Evolutionary conservation across 2,113 vertebrate genomes (phyloP).

Genomic region (Zosterops pallidus): DNA sequence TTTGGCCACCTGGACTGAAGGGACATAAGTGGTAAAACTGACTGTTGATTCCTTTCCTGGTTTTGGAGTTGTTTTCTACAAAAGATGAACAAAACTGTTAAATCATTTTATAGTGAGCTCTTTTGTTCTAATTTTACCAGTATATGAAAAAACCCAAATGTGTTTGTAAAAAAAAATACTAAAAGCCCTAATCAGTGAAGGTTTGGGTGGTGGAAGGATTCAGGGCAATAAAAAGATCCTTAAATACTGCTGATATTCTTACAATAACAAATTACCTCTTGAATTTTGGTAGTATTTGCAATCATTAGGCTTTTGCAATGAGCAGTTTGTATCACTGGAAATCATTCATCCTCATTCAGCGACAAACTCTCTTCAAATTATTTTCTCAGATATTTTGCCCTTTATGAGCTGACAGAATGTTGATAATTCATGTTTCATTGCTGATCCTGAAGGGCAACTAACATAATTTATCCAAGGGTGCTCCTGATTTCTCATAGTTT

Average conservation of each 20-base stretch:
- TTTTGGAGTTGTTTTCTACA: neutral
- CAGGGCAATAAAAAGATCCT: neutral
- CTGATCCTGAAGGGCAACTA: slow-evolving; percentile 11
- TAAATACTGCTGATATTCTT: neutral
- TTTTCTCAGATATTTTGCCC: slow-evolving; percentile 3
- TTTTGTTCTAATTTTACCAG: neutral
- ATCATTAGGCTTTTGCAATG: neutral
- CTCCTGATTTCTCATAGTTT: neutral
- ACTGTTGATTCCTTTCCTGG: neutral
- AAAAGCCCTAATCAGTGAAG: neutral
- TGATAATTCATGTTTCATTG: neutral
- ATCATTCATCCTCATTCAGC: neutral
- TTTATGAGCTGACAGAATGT: slow-evolving; percentile 26
- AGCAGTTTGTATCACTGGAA: neutral
- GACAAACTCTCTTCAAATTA: neutral
- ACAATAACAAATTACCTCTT: neutral
- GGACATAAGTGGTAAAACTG: neutral
- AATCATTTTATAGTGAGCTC: neutral
- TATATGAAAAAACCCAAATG: neutral
- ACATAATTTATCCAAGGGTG: neutral
- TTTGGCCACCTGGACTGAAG: neutral
- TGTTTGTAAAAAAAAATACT: neutral
- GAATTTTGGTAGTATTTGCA: neutral
- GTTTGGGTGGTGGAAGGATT: neutral
- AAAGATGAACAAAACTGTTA: neutral